A percentile compares a stretch with the other conserved stretches of the same genome.
Evolutionary conservation across 2,113 vertebrate genomes (phyloP).

Genomic region (Pangasianodon hypophthalmus): DNA sequence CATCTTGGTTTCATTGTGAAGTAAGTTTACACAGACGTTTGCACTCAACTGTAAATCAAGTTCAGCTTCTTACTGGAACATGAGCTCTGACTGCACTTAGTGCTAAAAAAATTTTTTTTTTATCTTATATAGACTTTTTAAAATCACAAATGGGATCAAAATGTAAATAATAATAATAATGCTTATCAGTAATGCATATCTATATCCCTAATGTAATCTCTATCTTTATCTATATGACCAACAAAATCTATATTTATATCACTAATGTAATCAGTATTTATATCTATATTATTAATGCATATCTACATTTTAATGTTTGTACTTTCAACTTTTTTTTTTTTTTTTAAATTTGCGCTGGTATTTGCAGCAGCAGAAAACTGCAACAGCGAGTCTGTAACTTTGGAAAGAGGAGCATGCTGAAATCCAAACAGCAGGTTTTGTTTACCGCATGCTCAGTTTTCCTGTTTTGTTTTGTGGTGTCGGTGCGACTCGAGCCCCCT

Average conservation of each 20-base stretch:
- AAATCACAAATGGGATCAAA: neutral
- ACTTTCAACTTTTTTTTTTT: neutral
- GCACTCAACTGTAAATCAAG: neutral
- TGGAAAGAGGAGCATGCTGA: neutral
- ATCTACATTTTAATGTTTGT: neutral
- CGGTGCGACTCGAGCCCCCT: constrained; percentile 51
- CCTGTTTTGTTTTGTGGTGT: constrained; percentile 39
- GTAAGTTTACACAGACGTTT: neutral
- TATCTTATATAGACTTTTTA: neutral
- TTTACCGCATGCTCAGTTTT: constrained; percentile 43
- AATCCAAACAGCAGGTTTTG: constrained; percentile 40
- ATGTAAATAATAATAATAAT: neutral
- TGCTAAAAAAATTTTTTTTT: neutral
- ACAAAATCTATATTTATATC: neutral
- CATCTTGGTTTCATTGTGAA: neutral
- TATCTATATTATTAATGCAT: neutral
- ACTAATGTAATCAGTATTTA: neutral
- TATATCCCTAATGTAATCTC: neutral
- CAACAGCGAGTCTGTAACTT: neutral
- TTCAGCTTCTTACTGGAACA: neutral
- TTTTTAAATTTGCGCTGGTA: neutral
- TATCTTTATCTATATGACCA: neutral
- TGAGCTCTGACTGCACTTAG: neutral
- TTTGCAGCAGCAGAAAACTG: neutral
- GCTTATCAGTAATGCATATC: neutral